Evolutionary conservation across 2,888 invertebrate species (phyloP), one percentile per base, ranked within the genome.

Genomic region (Imbricaverruca yamaguchii): DNA sequence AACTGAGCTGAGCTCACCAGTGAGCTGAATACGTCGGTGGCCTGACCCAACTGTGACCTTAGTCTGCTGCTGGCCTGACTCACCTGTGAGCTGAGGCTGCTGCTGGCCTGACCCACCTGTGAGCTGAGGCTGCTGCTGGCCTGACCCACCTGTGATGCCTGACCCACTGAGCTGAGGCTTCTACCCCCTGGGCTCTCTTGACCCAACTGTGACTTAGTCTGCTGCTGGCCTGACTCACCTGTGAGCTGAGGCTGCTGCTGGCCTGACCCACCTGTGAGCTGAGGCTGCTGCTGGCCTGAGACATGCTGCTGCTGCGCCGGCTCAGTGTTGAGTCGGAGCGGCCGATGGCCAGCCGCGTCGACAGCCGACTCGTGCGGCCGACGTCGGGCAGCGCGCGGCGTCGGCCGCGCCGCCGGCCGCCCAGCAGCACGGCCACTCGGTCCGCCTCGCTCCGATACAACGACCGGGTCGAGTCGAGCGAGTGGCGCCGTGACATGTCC

Each of bases 391-490:
- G 77, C n/a, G 78, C 61, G 23, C 81, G 74, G 12, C 63, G 78
- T 21, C 81, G 69, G 74, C 81, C 77, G 78, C 81, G 74, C 8
- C 74, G 74, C 21, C 74, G 10, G 53, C 78, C 78, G 3, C 55
- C 55, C 56, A 78, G 78, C 78, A 78, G 78, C n/a, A 57, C 57
- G 13, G 65, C 21, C 80, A 83, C 79, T 80, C 84, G 23, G 82
- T 84, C 83, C 83, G 83, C 15, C 78, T 80, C 56, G 78, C 82
- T 83, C 63, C 83, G 83, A 80, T 83, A 83, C 25, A 80, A 81
- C 12, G 81, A 80, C n/a, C 82, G 81, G 53, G 79, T 81, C 21
- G 95, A 95, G 86, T 96, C 96, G 25, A 94, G 91, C 0, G 95
- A 95, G 87, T 95, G 94, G 69, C 95, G 90, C 13, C 95, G 89